Base-by-base conservation (phyloP, 2,888 invertebrate genomes). In the Cancer borealis region DNA sequence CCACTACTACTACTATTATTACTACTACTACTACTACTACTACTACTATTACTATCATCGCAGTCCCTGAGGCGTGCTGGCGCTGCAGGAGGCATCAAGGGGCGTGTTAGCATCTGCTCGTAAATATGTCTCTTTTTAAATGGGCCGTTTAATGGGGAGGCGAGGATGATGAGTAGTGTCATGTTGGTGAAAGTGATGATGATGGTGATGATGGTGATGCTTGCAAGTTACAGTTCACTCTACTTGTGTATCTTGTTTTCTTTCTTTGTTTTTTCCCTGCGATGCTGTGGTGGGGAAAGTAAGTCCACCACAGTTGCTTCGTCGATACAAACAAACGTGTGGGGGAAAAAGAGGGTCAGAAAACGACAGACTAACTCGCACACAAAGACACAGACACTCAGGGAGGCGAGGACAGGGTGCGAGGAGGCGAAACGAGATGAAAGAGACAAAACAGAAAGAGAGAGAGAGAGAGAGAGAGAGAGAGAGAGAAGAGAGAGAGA, bases 351-450 rank as follows among this genome's bases (percentile, higher is more conserved):
- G 4, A 66, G 4, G 26, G 88, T 46, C 8, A n/a, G 21, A 49
- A 46, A 49, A 21, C 46, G 45, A 88, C 21, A n/a, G 88, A 49
- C 21, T 6, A 26, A 26, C 30, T 8, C 30, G 21, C 26, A 26
- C 5, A 79, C 30, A 79, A 26, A 79, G 26, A 79, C 79, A 30
- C 26, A 46, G 46, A 10, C 46, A 88, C 47, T 46, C n/a, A 88
- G 46, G 46, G 47, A 49, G 8, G 14, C 21, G 30, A 30, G 30
- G 49, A 46, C 47, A 88, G 88, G 46, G 47, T 46, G 88, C 46
- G 88, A 49, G 89, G 54, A 47, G 12, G 89, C 47, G 89, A 90
- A 90, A 60, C 90, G 79, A 79, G 47, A 73, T 92, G 73, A 92
- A 79, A 79, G 79, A 79, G 30, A 79, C 30, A 30, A 79, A 79